Evolutionary conservation across 2,888 invertebrate genomes (phyloP).

Genomic region (Brachyptera risi): DNA sequence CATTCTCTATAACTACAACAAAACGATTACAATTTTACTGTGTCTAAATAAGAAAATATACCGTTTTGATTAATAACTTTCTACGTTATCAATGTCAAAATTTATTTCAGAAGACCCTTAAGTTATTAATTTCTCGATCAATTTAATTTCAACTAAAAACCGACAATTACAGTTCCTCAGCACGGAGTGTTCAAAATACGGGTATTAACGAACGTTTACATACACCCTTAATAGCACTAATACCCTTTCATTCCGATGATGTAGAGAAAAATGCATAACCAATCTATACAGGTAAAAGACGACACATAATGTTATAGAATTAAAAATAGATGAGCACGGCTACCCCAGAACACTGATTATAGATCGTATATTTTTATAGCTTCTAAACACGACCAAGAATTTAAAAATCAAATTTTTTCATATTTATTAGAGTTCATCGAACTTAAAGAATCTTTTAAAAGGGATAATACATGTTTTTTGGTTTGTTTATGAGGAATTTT

Average conservation of each 20-base stretch:
- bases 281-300: neutral
- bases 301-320: neutral
- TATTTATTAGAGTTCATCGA: neutral
- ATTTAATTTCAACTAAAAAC: slow-evolving; percentile 10
- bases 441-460: slow-evolving; percentile 2
- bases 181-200: slow-evolving; percentile 7
- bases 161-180: neutral
- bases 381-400: slow-evolving; percentile 10
- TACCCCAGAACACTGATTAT: neutral
- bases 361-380: slow-evolving; percentile 11
- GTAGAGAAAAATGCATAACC: slow-evolving; percentile 19
- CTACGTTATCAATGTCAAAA: too few relatives aligned
- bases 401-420: neutral
- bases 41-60: too few relatives aligned
- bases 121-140: slow-evolving; percentile 18
- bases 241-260: slow-evolving; percentile 9
- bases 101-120: too few relatives aligned
- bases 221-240: slow-evolving; percentile 10
- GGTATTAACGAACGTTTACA: slow-evolving; percentile 15
- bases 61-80: too few relatives aligned
- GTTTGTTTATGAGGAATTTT: neutral
- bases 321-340: slow-evolving; percentile 1
- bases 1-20: too few relatives aligned
- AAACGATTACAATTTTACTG: too few relatives aligned
- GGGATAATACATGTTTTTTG: neutral